Base-by-base conservation (phyloP, 23 tunicate species). In the Halocynthia aurantium region DNA sequence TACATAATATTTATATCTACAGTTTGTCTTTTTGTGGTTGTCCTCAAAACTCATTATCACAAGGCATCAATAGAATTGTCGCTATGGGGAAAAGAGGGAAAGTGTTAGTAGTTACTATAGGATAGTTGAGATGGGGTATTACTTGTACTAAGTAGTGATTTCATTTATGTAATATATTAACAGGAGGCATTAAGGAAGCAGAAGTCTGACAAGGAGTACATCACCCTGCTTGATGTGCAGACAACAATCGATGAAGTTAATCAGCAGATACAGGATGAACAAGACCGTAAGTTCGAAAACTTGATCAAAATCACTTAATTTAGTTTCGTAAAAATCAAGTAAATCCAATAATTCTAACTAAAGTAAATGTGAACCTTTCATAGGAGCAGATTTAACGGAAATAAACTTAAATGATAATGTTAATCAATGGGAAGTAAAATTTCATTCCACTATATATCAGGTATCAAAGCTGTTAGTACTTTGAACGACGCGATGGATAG, bases 401-500 rank as follows among this genome's bases (percentile, higher is more conserved):
- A n/a, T n/a, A n/a, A n/a, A n/a, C n/a, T n/a, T n/a, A n/a, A n/a
- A n/a, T n/a, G n/a, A n/a, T n/a, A n/a, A n/a, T n/a, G n/a, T n/a
- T n/a, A n/a, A n/a, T n/a, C n/a, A n/a, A n/a, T n/a, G n/a, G n/a
- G n/a, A n/a, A n/a, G 44, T 31, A 31, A 1, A 31, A 31, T 31
- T 31, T 2, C 1, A 31, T 31, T 31, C 44, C 44, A 31, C 44
- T 31, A 31, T 31, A 4, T 20, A 78, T 13, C 73, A 85, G 96
- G 93, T 40, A 80, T 86, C 56, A 74, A 96, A 69, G 99, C 96
- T 13, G 93, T 96, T 19, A 82, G 88, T 40, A 74, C 77, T 51
- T 82, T 96, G 40, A 90, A 96, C 85, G 80, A 80, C 7, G 96
- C 93, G 22, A 72, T 96, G 17, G 78, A 77, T 0, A 63, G 84